Evolutionary conservation across 2,113 vertebrate species (phyloP).

Genomic region (Dicentrarchus labrax): DNA sequence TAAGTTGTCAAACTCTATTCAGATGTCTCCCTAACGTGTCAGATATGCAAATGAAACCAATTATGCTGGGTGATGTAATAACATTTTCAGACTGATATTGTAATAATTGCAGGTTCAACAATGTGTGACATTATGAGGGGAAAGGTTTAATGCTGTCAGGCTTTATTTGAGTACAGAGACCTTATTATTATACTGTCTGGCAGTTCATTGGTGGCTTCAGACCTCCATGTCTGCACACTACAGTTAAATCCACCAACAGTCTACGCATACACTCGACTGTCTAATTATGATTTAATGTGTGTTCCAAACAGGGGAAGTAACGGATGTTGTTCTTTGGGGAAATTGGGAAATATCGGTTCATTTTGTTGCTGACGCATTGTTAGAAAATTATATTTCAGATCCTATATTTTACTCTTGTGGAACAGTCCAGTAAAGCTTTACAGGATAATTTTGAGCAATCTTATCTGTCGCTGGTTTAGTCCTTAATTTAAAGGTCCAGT

Average conservation of each 20-base stretch:
- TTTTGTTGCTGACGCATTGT: neutral
- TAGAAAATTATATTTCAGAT: neutral
- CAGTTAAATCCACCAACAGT: neutral
- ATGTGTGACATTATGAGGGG: constrained; percentile 17
- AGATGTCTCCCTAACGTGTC: constrained; percentile 7
- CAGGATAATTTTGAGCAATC: neutral
- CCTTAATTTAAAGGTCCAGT: neutral
- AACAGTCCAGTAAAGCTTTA: neutral
- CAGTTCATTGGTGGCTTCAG: constrained; percentile 16
- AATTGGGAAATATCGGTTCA: neutral
- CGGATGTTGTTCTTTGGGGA: neutral
- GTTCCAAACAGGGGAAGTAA: neutral
- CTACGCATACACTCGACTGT: neutral
- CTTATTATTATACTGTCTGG: constrained; percentile 24
- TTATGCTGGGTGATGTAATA: constrained; percentile 2
- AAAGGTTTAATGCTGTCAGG: constrained; percentile 23
- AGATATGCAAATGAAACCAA: constrained; percentile 27
- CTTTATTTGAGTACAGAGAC: constrained; percentile 37
- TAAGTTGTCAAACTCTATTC: constrained; percentile 29
- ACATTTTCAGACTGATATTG: constrained; percentile 24
- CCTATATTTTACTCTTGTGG: neutral
- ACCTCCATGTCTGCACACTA: neutral
- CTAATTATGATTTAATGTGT: neutral
- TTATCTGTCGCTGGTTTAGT: neutral
- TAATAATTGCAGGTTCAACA: constrained; percentile 29